Conservation (phyloP, 2,888 invertebrate genomes). For the Pilophorus perplexus region DNA sequence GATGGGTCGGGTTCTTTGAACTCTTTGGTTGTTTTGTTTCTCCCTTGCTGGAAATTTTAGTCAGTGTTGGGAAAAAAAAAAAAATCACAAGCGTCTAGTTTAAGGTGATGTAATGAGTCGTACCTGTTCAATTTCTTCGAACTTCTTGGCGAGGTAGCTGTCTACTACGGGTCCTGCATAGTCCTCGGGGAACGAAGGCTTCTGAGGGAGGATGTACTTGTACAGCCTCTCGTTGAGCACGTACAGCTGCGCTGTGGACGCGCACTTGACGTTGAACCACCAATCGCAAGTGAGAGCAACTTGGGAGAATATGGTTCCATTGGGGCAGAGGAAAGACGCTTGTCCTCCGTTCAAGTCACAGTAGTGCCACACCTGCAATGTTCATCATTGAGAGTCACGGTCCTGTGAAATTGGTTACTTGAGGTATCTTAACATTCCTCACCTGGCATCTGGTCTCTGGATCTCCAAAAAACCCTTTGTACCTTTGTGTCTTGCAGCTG, state of each 20-base stretch:
- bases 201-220: conserved; percentile 80
- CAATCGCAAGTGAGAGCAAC: conserved; percentile 85
- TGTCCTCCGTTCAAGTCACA: conserved; percentile 87
- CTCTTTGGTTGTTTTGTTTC: conserved; percentile 28
- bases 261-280: conserved; percentile 90
- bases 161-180: conserved; percentile 85
- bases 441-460: conserved; percentile 84
- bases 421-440: conserved; percentile 44
- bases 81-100: background rate
- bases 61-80: conserved; percentile 6
- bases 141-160: conserved; percentile 78
- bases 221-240: conserved; percentile 85
- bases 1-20: conserved; percentile 14
- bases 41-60: too few species aligned
- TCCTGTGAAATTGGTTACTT: background rate
- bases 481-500: conserved; percentile 78
- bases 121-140: conserved; percentile 82
- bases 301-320: conserved; percentile 88
- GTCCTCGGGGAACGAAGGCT: conserved; percentile 86
- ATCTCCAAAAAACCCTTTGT: conserved; percentile 88
- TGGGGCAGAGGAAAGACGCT: conserved; percentile 84
- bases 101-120: conserved; percentile 47
- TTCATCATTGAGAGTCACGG: background rate
- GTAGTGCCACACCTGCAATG: conserved; percentile 91
- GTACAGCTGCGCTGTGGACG: conserved; percentile 78